phyloP scores from a whole-genome alignment of 1,140 invertebrate species.

The Heliconius hewitsoni region DNA sequence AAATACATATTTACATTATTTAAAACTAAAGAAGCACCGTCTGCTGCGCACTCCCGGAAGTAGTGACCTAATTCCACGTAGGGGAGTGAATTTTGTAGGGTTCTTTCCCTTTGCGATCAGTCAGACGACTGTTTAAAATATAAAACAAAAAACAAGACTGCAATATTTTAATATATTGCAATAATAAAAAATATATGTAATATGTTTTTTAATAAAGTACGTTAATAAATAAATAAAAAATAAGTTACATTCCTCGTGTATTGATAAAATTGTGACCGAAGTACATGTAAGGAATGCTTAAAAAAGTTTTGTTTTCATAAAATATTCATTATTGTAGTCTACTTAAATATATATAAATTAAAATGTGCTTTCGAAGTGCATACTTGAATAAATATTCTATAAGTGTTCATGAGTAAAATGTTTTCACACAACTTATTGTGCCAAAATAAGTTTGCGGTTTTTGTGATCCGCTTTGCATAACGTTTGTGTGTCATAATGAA shows the following conservation, averaged over 20 bases:
- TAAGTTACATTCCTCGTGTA: too few relatives aligned
- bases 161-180: not conserved
- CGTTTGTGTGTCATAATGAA: constrained; percentile 63
- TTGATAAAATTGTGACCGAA: too few relatives aligned
- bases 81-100: not conserved
- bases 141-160: not conserved
- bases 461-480: constrained; percentile 69
- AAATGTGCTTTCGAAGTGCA: constrained; percentile 10
- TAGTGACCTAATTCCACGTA: not conserved
- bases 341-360: constrained; percentile 2
- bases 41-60: not conserved
- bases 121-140: not conserved
- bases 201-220: not conserved
- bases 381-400: constrained; percentile 24
- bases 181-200: not conserved
- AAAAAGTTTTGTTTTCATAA: not conserved
- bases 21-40: not conserved
- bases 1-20: not conserved
- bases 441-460: constrained; percentile 35
- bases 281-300: too few relatives aligned
- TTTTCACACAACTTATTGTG: constrained; percentile 48
- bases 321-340: not conserved
- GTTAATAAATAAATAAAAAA: too few relatives aligned
- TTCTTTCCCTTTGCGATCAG: not conserved
- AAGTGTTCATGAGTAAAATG: constrained; percentile 18